Evolutionary conservation across 2,888 invertebrate genomes (phyloP), one percentile per base, ranked within the genome.

Genomic region (Trimorus sp.): DNA sequence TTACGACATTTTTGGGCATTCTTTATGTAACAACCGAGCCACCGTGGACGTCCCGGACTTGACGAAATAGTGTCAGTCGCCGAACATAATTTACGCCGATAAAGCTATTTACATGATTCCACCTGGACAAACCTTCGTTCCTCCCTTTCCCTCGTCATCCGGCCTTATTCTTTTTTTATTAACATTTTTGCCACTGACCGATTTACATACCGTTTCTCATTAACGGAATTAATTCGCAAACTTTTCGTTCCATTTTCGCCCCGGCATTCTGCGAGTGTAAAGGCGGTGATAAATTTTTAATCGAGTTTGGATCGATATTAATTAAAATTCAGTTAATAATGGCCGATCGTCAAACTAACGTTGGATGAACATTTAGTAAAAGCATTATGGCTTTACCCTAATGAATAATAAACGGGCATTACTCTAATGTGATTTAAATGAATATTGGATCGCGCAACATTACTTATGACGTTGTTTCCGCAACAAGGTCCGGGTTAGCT

Each of bases 1-100:
- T 77, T 77, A 77, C 63, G 69, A 62, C 77, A 77, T 77, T 77
- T 77, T 70, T 76, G 63, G 77, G 49, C 77, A 66, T 79, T 71
- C 66, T 71, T 79, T 79, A 73, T 66, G 54, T 66, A 79, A 68
- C 79, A 51, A 9, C 59, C 75, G 15, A 40, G 59, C 76, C 65
- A 65, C 70, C 77, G 70, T 37, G 37, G 9, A 63, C 49, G 58
- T 63, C 42, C 0, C 26, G 26, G 40, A 76, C 63, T 77, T 70
- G 77, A 77, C 69, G 77, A 70, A 77, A 77, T 37, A 70, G 70
- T 77, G 77, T 70, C 77, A 77, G 62, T 62, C 48, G 16, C 11
- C 49, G 54, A 15, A 60, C 60, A 69, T 76, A 68, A 76, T 68
- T 76, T 62, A 68, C 60, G 48, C 54, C 16, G 60, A 49, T 76